phyloP scores from a whole-genome alignment of 2,113 vertebrate species.

The Vireo altiloquus region DNA sequence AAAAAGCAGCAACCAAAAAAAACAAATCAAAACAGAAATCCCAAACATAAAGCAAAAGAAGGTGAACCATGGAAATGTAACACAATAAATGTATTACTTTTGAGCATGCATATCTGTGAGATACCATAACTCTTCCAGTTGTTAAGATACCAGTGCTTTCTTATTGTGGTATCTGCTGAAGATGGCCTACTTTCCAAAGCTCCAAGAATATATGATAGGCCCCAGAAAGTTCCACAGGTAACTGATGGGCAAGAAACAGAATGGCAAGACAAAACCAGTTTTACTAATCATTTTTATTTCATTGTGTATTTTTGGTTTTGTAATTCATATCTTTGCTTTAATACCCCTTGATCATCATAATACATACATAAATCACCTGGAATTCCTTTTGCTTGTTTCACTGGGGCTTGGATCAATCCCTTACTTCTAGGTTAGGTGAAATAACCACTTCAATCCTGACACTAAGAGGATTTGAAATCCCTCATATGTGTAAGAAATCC shows the following conservation, averaged over 20 bases:
- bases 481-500: background rate
- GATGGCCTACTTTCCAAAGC: background rate
- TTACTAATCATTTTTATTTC: background rate
- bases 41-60: background rate
- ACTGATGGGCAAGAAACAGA: background rate
- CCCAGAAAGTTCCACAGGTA: background rate
- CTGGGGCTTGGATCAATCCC: background rate
- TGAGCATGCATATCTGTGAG: background rate
- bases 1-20: background rate
- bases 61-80: background rate
- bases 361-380: accelerated
- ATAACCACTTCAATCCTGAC: background rate
- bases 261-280: background rate
- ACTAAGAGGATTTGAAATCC: background rate
- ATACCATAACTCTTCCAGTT: background rate
- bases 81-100: background rate
- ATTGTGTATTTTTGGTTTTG: accelerated
- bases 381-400: background rate
- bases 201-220: background rate
- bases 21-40: background rate
- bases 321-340: background rate
- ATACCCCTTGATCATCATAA: background rate
- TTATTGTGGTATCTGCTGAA: background rate
- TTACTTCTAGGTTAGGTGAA: background rate
- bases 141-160: background rate